A percentile compares a stretch with the other conserved stretches of the same genome.
Evolutionary conservation across 2,888 invertebrate genomes (phyloP).

Genomic region (Chironomus tentans): DNA sequence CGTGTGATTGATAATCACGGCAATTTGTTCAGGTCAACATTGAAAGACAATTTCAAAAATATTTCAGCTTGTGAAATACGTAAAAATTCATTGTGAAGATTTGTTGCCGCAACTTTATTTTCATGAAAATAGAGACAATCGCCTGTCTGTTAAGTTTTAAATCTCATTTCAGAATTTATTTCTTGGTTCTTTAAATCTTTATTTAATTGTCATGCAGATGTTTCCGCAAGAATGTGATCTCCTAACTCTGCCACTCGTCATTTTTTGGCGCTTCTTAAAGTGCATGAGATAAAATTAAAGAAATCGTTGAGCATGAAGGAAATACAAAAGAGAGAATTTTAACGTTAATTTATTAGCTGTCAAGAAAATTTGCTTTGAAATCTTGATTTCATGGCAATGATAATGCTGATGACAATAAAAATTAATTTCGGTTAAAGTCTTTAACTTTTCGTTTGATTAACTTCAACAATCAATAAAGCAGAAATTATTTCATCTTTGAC

Average conservation of each 20-base stretch:
- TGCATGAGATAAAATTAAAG: neutral
- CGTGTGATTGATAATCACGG: conserved; percentile 6
- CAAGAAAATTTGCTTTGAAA: conserved; percentile 4
- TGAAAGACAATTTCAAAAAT: neutral
- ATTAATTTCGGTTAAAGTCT: neutral
- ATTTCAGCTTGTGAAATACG: neutral
- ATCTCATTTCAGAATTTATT: no score
- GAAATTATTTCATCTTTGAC: neutral
- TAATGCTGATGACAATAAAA: neutral
- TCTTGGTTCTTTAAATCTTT: no score
- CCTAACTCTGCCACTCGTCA: no score
- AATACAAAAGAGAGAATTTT: neutral
- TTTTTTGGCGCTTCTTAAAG: neutral
- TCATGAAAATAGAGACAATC: no score
- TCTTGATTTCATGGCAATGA: neutral
- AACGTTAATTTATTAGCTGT: neutral
- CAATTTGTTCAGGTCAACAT: conserved; percentile 13
- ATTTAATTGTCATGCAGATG: neutral
- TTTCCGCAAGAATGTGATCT: neutral
- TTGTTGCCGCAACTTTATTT: no score
- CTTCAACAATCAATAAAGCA: neutral
- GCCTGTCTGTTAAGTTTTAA: no score
- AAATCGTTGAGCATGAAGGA: neutral
- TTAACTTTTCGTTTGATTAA: neutral
- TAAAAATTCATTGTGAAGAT: no score